Percentiles rank a stretch among this genome's conserved stretches.
Conservation (phyloP, 2,888 invertebrate genomes). For the Eumerus sabulonum region DNA sequence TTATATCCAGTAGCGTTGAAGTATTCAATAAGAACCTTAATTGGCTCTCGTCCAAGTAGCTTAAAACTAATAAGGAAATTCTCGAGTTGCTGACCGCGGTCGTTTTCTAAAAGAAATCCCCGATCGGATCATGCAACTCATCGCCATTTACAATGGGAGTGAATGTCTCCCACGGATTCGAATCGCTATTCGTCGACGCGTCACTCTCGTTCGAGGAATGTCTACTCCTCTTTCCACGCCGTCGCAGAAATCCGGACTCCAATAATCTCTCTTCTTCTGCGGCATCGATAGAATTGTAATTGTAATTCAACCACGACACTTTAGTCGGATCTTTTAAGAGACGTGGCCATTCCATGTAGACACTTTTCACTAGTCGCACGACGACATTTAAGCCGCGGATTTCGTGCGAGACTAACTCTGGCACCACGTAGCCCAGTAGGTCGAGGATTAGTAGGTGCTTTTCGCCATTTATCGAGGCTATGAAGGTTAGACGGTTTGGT, state of each 20-base stretch:
- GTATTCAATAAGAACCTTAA: too few relatives aligned
- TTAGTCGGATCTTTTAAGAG: conserved; percentile 69
- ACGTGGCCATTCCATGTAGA: conserved; percentile 71
- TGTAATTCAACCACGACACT: conserved; percentile 70
- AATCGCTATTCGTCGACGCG: conserved; percentile 7
- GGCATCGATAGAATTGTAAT: conserved; percentile 70
- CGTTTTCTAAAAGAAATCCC: conserved; percentile 25
- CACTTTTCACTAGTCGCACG: conserved; percentile 72
- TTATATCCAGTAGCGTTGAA: neutral
- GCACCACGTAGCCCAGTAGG: conserved; percentile 70
- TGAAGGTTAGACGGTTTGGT: conserved; percentile 62
- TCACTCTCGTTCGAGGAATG: conserved; percentile 28
- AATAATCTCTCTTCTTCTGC: conserved; percentile 61
- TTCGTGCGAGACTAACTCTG: conserved; percentile 71
- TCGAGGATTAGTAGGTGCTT: conserved; percentile 70
- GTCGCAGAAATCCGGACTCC: neutral
- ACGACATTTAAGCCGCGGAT: conserved; percentile 73
- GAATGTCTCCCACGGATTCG: conserved; percentile 51
- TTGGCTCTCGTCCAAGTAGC: neutral
- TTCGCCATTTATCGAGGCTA: conserved; percentile 64
- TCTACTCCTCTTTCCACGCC: conserved; percentile 1
- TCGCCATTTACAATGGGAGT: conserved; percentile 52
- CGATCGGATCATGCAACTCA: conserved; percentile 46
- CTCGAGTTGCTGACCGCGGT: neutral
- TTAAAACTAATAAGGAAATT: neutral